Base-by-base conservation (phyloP, 2,797 vertebrate species). In the Halcyon chelicuti region DNA sequence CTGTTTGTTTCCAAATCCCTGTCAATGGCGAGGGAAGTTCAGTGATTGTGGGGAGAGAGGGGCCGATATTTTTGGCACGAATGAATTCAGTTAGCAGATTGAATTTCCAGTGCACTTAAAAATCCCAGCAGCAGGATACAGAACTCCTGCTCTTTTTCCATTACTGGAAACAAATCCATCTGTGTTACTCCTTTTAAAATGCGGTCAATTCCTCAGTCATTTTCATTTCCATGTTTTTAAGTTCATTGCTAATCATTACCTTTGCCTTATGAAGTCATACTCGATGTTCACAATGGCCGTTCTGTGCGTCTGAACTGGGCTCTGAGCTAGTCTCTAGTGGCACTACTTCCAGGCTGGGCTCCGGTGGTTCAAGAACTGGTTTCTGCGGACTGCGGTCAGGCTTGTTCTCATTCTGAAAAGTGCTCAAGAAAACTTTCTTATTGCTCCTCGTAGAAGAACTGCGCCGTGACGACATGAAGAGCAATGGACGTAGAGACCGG, bases 401-500 rank as follows among this genome's bases (percentile, higher is more conserved):
- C 8, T 54, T 26, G 29, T 86, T 46, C 62, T 97, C 87, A 0
- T 47, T 72, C 88, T 97, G 97, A 57, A 97, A 98, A 67, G 98
- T 98, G 87, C 95, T 98, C 28, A 98, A 80, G 95, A 90, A 95
- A 74, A 91, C 89, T 86, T 96, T 96, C 35, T 86, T 61, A 3
- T 63, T 51, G 72, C 52, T 60, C 81, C 72, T 97, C 3, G 67
- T 35, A 18, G 98, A 97, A 65, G 96, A 95, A 1, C 2, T 7
- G 39, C 84, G 96, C 25, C 92, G 89, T 10, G 98, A 91, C 0
- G 98, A 98, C 10, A 28, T 35, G 25, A 97, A 80, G 84, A 99
- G 92, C 63, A 99, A 95, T 0, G 99, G 99, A 20, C 89, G 98
- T 3, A 97, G 68, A 1, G 98, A 98, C 49, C 93, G 98, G 0